Evolutionary conservation across 2,797 vertebrate genomes (phyloP).

Genomic region (Notamacropus eugenii): DNA sequence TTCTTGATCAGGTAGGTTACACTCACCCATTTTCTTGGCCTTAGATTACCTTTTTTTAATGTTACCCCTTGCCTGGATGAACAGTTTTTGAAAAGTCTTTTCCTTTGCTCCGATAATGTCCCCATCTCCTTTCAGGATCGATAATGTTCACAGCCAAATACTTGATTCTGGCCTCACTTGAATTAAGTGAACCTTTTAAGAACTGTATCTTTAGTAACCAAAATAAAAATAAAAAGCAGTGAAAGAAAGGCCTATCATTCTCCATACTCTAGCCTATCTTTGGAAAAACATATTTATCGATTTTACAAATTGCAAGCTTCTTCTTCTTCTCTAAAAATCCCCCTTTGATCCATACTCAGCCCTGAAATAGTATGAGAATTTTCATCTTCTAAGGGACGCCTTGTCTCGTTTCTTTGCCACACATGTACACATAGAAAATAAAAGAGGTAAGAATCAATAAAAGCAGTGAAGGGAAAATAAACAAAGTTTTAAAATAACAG

Average conservation of each 20-base stretch:
- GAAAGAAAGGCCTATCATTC: background rate
- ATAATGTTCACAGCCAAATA: background rate
- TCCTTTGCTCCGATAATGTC: background rate
- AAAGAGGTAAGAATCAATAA: background rate
- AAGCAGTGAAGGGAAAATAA: background rate
- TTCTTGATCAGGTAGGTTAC: background rate
- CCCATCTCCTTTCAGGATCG: background rate
- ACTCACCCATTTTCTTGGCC: background rate
- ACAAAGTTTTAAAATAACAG: background rate
- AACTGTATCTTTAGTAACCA: background rate
- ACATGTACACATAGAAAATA: background rate
- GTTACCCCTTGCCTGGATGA: background rate
- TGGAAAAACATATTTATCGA: background rate
- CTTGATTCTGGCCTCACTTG: background rate
- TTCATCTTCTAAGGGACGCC: background rate
- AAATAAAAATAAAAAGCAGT: background rate
- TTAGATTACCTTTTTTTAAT: background rate
- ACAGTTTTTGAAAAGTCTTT: background rate
- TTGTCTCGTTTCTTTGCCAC: background rate
- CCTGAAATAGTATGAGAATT: background rate
- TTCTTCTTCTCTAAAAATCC: background rate
- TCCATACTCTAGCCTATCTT: background rate
- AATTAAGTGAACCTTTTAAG: background rate
- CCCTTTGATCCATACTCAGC: background rate
- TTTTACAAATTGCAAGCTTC: background rate